Evolutionary conservation across 2,888 invertebrate genomes (phyloP), one percentile per base, ranked within the genome.

Genomic region (Eupithecia exiguata): DNA sequence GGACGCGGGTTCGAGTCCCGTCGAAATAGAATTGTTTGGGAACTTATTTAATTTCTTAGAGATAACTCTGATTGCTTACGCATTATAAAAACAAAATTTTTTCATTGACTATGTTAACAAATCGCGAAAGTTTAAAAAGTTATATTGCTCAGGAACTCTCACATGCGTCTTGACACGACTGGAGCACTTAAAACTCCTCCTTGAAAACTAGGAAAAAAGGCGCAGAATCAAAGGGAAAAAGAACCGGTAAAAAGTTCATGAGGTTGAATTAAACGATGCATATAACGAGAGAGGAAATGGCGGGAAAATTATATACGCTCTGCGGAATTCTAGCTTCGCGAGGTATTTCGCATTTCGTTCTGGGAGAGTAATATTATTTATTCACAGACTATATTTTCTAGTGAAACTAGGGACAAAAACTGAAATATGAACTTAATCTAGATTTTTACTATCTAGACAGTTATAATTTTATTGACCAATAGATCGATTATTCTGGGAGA

Each of bases 221-320:
- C 43, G 14, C 38, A 72, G 10, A 70, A 66, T 70, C 62, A 43
- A 72, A 72, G 62, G 65, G 36, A 58, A 25, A 6, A 30, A 53
- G 61, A 40, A 53, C 58, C 35, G 58, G 62, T 72, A 71, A 70
- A 73, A 40, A 53, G 71, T 73, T 69, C 63, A 66, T 67, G 71
- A 67, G 62, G 69, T 78, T 69, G 76, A 71, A 78, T 74, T 75
- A 74, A 78, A 74, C 77, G 73, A 76, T 71, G 79, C 74, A 72
- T 77, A 70, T 75, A 72, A 75, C 73, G 71, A 71, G 77, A n/a
- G 65, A 74, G 78, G 78, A 78, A 79, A 78, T 75, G 71, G 67
- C 65, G 72, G 74, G 74, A 74, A 74, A 72, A 58, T 58, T 58
- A 78, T 77, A 77, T 76, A 74, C 77, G 71, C 72, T 71, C 53